A percentile compares a stretch with the other conserved stretches of the same genome.
These are phyloP conservation scores for Paramormyrops kingsleyae DNA, from an alignment of 2,113 vertebrate species.

Conservation along the genomic window DNA sequence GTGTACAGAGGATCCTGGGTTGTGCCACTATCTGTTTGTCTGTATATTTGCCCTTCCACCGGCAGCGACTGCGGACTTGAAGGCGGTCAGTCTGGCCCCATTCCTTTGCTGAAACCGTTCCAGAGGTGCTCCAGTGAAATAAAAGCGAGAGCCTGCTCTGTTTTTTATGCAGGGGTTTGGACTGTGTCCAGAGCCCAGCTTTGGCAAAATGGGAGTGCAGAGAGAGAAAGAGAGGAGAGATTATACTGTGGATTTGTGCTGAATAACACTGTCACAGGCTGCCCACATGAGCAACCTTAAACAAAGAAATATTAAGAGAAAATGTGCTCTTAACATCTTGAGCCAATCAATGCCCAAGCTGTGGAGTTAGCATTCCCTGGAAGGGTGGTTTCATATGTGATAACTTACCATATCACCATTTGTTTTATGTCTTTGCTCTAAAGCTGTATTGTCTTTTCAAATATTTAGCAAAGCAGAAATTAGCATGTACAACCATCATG, in stretches of 20 bases:
- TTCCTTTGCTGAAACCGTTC: background rate
- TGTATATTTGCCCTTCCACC: background rate
- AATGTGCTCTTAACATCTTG: background rate
- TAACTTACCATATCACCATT: background rate
- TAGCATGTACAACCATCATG: background rate
- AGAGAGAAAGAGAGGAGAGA: background rate
- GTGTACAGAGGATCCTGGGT: background rate
- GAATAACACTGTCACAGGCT: background rate
- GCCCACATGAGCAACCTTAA: background rate
- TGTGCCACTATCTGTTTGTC: background rate
- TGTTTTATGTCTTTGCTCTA: background rate
- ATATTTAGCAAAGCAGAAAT: background rate
- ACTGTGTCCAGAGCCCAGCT: background rate
- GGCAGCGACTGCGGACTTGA: background rate
- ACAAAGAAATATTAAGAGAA: background rate
- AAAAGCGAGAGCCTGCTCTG: background rate
- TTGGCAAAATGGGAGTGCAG: background rate
- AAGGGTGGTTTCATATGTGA: background rate
- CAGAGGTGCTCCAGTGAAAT: background rate
- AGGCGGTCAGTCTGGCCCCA: background rate
- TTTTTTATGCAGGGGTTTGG: slow-evolving; percentile 12
- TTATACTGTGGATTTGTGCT: background rate
- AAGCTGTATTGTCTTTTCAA: background rate
- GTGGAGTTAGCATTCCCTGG: background rate
- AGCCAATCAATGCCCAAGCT: background rate